Conservation (phyloP, 2,113 vertebrate genomes). For the Pelvicachromis taeniatus region DNA sequence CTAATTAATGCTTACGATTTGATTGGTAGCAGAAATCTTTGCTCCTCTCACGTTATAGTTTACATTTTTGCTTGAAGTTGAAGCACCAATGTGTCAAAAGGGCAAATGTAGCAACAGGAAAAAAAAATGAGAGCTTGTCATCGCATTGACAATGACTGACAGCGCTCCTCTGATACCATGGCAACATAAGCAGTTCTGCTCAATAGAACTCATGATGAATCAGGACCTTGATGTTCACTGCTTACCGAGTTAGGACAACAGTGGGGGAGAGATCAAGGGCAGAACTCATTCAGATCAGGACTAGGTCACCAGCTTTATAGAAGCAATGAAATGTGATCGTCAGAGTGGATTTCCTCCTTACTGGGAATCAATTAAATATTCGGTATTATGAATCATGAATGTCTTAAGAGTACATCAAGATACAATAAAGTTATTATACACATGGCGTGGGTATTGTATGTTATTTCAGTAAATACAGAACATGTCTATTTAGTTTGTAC, state of each 20-base stretch:
- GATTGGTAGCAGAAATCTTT: not conserved
- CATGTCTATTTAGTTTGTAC: not conserved
- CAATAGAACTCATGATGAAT: constrained; percentile 63
- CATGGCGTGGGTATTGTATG: not conserved
- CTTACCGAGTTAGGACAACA: constrained; percentile 33
- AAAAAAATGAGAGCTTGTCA: constrained; percentile 22
- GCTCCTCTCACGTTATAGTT: not conserved
- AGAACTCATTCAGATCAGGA: constrained; percentile 9
- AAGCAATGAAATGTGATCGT: not conserved
- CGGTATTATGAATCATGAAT: not conserved
- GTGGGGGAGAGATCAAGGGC: constrained; percentile 35
- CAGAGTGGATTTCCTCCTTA: not conserved
- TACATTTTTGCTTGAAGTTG: not conserved
- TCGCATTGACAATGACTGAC: constrained; percentile 50
- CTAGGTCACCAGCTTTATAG: not conserved
- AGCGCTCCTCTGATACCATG: constrained; percentile 60
- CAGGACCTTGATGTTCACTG: constrained; percentile 54
- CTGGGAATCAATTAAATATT: not conserved
- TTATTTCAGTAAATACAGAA: not conserved
- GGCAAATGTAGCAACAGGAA: not conserved
- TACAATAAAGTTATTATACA: not conserved
- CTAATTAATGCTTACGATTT: not conserved
- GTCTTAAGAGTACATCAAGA: not conserved
- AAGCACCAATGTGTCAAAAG: not conserved
- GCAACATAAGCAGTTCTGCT: constrained; percentile 65